Base-by-base conservation (phyloP, 2,888 invertebrate genomes). In the Desoria tigrina region DNA sequence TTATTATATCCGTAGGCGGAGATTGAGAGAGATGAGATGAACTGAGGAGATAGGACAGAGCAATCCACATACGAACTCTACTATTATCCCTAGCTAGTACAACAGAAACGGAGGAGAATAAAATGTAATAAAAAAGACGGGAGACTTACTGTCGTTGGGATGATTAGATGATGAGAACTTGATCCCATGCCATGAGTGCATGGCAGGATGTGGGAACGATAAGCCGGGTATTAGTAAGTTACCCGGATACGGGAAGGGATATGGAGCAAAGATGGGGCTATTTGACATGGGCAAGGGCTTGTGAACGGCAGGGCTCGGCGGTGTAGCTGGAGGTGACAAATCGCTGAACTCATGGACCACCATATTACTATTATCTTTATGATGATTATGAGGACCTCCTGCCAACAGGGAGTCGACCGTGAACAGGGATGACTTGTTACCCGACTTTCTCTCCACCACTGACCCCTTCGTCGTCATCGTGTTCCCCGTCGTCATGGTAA, bases 311-410 rank as follows among this genome's bases (percentile, higher is more conserved):
- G 76, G 76, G 71, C 75, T 75, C 21, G 76, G 76, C 32, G 76
- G 76, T 58, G 76, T 76, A 50, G 76, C 76, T 54, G 76, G 76
- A 60, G 76, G 76, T 59, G 76, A 76, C 68, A 76, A 63, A 68
- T 76, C 76, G 56, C 69, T 72, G 62, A 69, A 74, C 56, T 74
- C 75, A 54, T 74, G 74, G 24, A 70, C 63, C 62, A 67, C 58
- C 39, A 66, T 61, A 55, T 61, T 68, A 62, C 56, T 37, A 42
- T 56, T 56, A 63, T 65, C 32, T 59, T 62, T 51, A 45, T 45
- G 42, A 61, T 61, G 39, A 51, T 60, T 51, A 27, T 58, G 53
- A 37, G 42, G 49, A 18, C 60, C 49, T 14, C 63, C 54, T 18
- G 66, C 63, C 39, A 76, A 60, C 23, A 76, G 65, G 4, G 76